Conservation (phyloP, 2,888 invertebrate species). For the Strigamia crassipes region DNA sequence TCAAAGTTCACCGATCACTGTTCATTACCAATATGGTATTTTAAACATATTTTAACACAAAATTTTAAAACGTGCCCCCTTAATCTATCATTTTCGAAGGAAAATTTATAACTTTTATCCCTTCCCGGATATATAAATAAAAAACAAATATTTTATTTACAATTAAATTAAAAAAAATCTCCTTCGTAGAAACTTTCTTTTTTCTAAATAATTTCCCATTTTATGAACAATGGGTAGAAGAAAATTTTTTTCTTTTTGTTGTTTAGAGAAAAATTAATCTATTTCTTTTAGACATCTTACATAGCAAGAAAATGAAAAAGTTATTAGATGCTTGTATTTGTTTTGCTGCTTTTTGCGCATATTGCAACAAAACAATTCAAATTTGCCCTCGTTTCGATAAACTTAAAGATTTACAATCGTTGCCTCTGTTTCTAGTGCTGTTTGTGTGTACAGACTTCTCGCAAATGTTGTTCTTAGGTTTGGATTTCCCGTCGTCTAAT, state of each 20-base stretch:
- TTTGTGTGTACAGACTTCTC: background rate
- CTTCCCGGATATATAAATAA: background rate
- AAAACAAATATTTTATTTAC: background rate
- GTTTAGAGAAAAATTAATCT: constrained; percentile 10
- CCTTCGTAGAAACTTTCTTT: constrained; percentile 1
- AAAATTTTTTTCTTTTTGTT: background rate
- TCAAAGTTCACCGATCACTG: constrained; percentile 22
- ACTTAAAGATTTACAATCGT: constrained; percentile 5
- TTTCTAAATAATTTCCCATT: background rate
- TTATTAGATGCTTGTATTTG: constrained; percentile 7
- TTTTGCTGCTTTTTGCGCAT: constrained; percentile 23
- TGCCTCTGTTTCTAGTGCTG: constrained; percentile 1
- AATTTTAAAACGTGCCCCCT: constrained; percentile 13
- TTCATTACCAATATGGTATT: constrained; percentile 30
- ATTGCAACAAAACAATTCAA: constrained; percentile 4
- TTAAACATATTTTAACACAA: constrained; percentile 12
- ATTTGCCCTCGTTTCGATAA: background rate
- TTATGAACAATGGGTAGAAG: background rate
- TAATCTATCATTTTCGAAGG: background rate
- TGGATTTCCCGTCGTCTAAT: background rate
- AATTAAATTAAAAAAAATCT: background rate
- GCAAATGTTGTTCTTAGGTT: background rate
- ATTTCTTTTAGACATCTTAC: constrained; percentile 7
- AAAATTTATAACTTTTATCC: constrained; percentile 15
- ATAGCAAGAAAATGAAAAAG: constrained; percentile 25